phyloP scores from a whole-genome alignment of 2,888 invertebrate species.

The Acanthosoma haemorrhoidale region DNA sequence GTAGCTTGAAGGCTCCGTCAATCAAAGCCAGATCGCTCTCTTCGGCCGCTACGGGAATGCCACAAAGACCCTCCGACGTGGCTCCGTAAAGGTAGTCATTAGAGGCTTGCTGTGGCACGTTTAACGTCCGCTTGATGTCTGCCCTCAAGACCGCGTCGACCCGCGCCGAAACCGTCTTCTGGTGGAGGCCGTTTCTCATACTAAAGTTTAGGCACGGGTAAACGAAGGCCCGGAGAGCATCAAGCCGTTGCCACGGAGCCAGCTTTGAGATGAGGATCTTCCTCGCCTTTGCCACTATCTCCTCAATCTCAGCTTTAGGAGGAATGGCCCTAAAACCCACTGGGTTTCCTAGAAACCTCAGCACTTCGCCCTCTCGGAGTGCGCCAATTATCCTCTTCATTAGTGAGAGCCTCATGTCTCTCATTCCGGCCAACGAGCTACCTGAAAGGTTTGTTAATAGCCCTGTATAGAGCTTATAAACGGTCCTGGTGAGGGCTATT shows the following conservation, averaged over 20 bases:
- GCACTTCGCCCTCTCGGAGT: constrained; percentile 12
- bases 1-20: constrained; percentile 24
- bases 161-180: constrained; percentile 3
- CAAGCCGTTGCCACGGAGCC: neutral
- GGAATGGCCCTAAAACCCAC: constrained; percentile 21
- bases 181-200: neutral
- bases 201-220: neutral
- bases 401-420: neutral
- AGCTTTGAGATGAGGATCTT: neutral
- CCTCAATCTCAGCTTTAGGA: neutral
- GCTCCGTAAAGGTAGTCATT: constrained; percentile 27
- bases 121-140: constrained; percentile 6
- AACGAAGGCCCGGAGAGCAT: neutral
- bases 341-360: constrained; percentile 17
- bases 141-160: constrained; percentile 19
- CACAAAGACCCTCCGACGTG: neutral
- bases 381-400: neutral
- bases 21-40: neutral
- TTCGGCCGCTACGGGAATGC: neutral
- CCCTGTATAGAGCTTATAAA: too few relatives aligned
- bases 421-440: neutral
- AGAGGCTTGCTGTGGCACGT: constrained; percentile 21
- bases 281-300: neutral
- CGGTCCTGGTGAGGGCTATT: constrained; percentile 42
- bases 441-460: constrained; percentile 25